These are phyloP conservation scores for Stichopus horrens DNA, from an alignment of 53 echinoderm and acorn worm species.

Conservation along the genomic window DNA sequence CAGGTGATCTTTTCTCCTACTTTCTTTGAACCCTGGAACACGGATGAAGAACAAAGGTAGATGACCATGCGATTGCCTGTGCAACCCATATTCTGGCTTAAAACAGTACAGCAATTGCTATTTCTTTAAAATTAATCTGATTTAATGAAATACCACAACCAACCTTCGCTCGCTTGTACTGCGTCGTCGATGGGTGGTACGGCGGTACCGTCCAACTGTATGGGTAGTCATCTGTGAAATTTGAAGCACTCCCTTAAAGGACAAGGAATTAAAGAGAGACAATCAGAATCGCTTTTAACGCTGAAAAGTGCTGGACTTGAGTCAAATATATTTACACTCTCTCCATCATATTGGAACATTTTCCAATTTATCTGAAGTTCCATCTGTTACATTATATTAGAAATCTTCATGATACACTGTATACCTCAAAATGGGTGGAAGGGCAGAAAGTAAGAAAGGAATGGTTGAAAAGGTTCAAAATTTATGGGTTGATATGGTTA, in stretches of 20 bases:
- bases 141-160: not conserved
- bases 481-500: no score
- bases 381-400: not conserved
- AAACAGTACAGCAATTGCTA: no score
- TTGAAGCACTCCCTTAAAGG: constrained; percentile 59
- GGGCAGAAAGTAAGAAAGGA: no score
- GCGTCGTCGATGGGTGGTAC: constrained; percentile 66
- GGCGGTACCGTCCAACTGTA: constrained; percentile 80
- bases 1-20: no score
- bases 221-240: constrained; percentile 76
- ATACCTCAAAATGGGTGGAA: no score
- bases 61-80: no score
- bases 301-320: not conserved
- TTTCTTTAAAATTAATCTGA: no score
- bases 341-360: not conserved
- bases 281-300: not conserved
- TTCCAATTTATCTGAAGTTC: not conserved
- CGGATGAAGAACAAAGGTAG: no score
- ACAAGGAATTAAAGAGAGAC: not conserved
- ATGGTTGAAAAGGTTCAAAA: no score
- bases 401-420: not conserved
- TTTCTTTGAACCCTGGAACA: no score
- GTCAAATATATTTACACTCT: not conserved
- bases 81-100: no score
- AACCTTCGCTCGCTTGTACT: constrained; percentile 65